Evolutionary conservation across 2,888 invertebrate genomes (phyloP), one percentile per base, ranked within the genome.

Genomic region (Ariolimax columbianus): DNA sequence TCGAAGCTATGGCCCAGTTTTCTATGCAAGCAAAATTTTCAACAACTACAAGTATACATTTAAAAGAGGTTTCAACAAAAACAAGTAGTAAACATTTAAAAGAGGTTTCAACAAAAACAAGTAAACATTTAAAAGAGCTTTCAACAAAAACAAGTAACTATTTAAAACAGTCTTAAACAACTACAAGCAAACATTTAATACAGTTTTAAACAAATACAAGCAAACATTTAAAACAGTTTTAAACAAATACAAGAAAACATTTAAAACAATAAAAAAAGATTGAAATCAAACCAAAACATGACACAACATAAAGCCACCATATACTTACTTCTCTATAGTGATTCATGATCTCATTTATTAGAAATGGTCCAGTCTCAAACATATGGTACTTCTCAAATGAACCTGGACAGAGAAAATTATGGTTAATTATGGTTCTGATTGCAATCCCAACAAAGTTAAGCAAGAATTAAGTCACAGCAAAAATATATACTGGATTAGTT

Each of bases 331-430:
- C 90, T 73, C 89, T 90, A 82, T 91, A 92, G 86, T 92, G 92
- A 40, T 87, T 89, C 88, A 97, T 95, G 91, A 98, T 96, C 80
- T 97, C 96, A 88, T 97, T 96, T 81, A 97, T 95, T 84, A 99
- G 96, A 92, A 97, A 97, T 86, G 97, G 96, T 86, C 97, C 96
- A 0, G 98, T 98, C 95, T 99, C 98, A 94, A 98, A 98, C 83
- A 97, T 97, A 95, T 98, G 97, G 91, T 96, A 96, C 90, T 97
- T 96, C 79, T 96, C 96, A 94, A 83, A 83, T 19, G 66, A 77
- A 77, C 38, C 80, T 80, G 70, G 59, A 63, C 59, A 63, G 59
- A n/a, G n/a, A 33, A 33, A 38, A 47, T 23, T 70, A 33, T 19
- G 11, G n/a, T 68, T 51, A 75, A 55, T 19, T 11, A 11, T 47